Percentiles rank a stretch among this genome's conserved stretches.
Conservation (phyloP, 2,888 invertebrate species). For the Lasioglossum leucozonium region DNA sequence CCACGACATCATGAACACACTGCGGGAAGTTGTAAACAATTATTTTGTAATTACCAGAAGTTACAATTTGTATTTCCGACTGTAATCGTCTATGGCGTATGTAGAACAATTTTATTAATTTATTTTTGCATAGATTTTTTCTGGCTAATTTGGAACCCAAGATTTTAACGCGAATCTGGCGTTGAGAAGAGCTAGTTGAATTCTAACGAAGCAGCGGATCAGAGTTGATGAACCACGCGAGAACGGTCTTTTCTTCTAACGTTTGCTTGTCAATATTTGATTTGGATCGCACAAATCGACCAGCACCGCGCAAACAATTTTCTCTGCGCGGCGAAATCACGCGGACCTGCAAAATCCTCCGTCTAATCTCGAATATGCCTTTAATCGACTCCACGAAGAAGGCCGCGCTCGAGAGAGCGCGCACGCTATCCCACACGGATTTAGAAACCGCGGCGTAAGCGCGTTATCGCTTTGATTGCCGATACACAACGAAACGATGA, state of each 20-base stretch:
- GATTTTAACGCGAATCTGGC: too few species aligned
- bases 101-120: too few species aligned
- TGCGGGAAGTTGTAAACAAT: too few species aligned
- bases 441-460: neutral
- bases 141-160: neutral
- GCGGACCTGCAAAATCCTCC: neutral
- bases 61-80: too few species aligned
- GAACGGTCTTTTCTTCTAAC: too few species aligned
- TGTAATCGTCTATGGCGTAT: too few species aligned
- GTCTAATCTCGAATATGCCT: neutral
- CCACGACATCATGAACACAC: too few species aligned
- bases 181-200: too few species aligned
- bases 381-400: neutral
- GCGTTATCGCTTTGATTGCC: neutral
- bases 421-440: constrained; percentile 1
- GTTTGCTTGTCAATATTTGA: neutral
- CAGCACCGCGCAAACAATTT: too few species aligned
- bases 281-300: neutral
- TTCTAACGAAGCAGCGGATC: neutral
- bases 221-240: neutral
- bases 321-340: neutral
- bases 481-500: neutral
- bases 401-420: neutral
- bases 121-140: neutral
- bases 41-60: too few species aligned